Evolutionary conservation across 1,140 invertebrate species (phyloP), one percentile per base, ranked within the genome.

Genomic region (Ceratosolen fusciceps): DNA sequence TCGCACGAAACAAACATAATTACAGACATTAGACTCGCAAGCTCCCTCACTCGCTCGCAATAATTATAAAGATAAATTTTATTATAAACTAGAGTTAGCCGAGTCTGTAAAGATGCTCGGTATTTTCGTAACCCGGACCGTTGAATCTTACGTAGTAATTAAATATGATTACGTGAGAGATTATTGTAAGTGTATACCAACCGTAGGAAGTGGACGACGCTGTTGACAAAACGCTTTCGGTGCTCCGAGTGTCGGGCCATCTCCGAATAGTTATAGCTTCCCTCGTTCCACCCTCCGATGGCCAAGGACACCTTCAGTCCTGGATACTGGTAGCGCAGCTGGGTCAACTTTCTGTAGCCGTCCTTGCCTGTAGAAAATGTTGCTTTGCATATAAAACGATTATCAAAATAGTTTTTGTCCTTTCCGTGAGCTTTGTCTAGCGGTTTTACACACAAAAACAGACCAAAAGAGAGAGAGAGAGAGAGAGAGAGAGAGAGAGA

Each of bases 251-350:
- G 91, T 9, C 91, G 89, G 0, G 94, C 95, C 91, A 98, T 92
- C 0, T 88, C 90, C 1, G 96, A 97, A 86, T 96, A 97, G 83
- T 96, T 96, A 26, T 85, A 84, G 0, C 95, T 96, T 0, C 95
- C 96, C 88, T 97, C 95, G 84, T 96, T 96, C 96, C 96, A 97
- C 1, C 96, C 96, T 0, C 96, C 96, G 54, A 98, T 94, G 12
- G 95, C 96, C 3, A 97, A 83, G 1, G 93, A 92, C 1, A 96
- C 91, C 87, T 96, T 96, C 5, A 98, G 86, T 81, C 93, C 91
- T 0, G 95, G 95, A 89, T 96, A 93, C 14, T 90, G 90, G 47
- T 91, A 85, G 81, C 94, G 95, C 1, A 97, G 84, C 0, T 85
- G 86, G 0, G 94, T 95, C 70, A 96, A 87, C 60, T 93, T 92